These are phyloP conservation scores for Leuciscus idus DNA, from an alignment of 2,113 vertebrate species.

Conservation along the genomic window DNA sequence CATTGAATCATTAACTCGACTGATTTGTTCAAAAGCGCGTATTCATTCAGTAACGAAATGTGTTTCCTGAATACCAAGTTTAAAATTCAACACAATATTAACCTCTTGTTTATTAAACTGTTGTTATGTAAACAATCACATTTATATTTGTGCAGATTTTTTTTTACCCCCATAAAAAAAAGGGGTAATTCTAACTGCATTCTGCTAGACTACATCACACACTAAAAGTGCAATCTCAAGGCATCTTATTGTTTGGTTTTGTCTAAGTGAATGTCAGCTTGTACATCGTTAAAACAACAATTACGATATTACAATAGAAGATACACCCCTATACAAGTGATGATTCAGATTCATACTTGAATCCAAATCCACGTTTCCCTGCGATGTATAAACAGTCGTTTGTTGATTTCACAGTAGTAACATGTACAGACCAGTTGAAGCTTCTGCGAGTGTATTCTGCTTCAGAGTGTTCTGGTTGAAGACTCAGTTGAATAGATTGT, in stretches of 20 bases:
- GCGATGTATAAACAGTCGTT: not conserved
- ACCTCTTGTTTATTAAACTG: not conserved
- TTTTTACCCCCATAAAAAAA: not conserved
- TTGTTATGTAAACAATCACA: not conserved
- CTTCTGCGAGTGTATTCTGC: not conserved
- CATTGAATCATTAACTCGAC: not conserved
- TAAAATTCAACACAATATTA: not conserved
- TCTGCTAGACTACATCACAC: not conserved
- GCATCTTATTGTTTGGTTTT: not conserved
- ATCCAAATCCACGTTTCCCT: not conserved
- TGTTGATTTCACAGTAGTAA: not conserved
- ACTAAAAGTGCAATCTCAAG: not conserved
- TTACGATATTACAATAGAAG: not conserved
- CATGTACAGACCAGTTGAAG: not conserved
- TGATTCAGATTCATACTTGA: not conserved
- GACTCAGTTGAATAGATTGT: constrained; percentile 38
- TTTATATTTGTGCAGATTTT: not conserved
- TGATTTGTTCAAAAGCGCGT: not conserved
- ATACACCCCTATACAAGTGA: not conserved
- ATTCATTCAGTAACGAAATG: not conserved
- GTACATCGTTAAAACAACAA: not conserved
- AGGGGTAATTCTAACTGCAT: not conserved
- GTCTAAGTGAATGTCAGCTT: not conserved
- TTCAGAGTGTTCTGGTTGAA: constrained; percentile 1
- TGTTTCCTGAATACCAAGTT: not conserved